Conservation (phyloP, 2,797 vertebrate species). For the Lemur catta region DNA sequence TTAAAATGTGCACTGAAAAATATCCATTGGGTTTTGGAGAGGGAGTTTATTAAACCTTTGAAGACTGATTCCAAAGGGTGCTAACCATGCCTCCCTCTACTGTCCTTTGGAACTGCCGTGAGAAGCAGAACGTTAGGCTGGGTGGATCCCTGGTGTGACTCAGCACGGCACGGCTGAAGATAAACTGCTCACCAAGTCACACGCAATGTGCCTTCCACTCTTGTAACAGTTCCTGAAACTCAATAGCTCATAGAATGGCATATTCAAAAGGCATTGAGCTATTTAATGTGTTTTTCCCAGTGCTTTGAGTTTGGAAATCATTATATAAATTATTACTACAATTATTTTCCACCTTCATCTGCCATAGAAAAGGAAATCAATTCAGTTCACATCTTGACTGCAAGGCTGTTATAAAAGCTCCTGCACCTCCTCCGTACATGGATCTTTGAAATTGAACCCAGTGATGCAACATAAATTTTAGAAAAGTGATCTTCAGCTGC, state of each 20-base stretch:
- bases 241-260: background rate
- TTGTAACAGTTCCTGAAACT: background rate
- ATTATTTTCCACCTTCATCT: slow-evolving; percentile 56
- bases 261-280: slow-evolving; percentile 33
- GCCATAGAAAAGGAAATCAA: slow-evolving; percentile 42
- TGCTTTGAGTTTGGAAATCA: slow-evolving; percentile 34
- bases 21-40: background rate
- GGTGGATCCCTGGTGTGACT: background rate
- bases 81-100: background rate
- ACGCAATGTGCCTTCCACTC: background rate
- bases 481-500: slow-evolving; percentile 14
- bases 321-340: slow-evolving; percentile 39
- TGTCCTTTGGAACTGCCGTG: background rate
- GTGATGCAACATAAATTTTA: background rate
- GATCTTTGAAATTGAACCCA: slow-evolving; percentile 52
- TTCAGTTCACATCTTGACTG: slow-evolving; percentile 24
- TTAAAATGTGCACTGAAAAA: background rate
- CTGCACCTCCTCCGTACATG: background rate
- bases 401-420: slow-evolving; percentile 42
- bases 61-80: background rate
- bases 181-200: background rate
- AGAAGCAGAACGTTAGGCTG: background rate
- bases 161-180: background rate
- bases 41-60: background rate
- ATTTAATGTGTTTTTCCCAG: background rate